These are phyloP conservation scores for Dolichotis patagonum DNA, from an alignment of 2,113 vertebrate species.

Conservation along the genomic window DNA sequence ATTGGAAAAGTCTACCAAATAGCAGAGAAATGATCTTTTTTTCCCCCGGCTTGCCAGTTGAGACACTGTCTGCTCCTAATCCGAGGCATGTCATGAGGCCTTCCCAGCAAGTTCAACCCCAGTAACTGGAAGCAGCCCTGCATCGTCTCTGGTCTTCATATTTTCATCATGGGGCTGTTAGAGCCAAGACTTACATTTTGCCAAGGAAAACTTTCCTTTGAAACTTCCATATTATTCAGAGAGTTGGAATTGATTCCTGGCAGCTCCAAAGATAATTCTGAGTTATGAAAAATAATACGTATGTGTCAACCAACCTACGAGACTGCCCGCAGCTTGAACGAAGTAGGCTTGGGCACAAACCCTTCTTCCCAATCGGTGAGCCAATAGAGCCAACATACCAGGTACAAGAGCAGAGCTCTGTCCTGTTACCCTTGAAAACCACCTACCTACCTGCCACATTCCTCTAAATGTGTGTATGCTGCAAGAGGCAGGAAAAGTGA, in stretches of 20 bases:
- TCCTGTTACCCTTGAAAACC: background rate
- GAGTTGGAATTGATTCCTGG: conserved; percentile 82
- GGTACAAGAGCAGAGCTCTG: background rate
- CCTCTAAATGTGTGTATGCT: background rate
- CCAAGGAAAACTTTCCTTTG: conserved; percentile 87
- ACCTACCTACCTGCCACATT: background rate
- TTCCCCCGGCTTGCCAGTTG: conserved; percentile 54
- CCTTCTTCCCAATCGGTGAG: background rate
- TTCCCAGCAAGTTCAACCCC: conserved; percentile 46
- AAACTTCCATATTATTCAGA: conserved; percentile 82
- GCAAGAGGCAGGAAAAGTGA: background rate
- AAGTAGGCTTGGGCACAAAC: background rate
- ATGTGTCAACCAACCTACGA: conserved; percentile 13
- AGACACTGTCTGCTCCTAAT: conserved; percentile 58
- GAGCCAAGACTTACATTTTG: conserved; percentile 78
- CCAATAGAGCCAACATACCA: background rate
- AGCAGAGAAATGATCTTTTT: conserved; percentile 47
- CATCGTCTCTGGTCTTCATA: conserved; percentile 75
- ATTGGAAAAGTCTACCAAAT: conserved; percentile 55
- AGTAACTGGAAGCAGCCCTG: conserved; percentile 78
- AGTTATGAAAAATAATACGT: conserved; percentile 59
- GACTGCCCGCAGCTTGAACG: background rate
- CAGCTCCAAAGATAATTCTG: conserved; percentile 66
- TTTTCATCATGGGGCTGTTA: conserved; percentile 64
- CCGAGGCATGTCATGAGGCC: conserved; percentile 68